These are phyloP conservation scores for Halichoeres trimaculatus DNA, from an alignment of 2,113 vertebrate genomes.

Conservation along the genomic window DNA sequence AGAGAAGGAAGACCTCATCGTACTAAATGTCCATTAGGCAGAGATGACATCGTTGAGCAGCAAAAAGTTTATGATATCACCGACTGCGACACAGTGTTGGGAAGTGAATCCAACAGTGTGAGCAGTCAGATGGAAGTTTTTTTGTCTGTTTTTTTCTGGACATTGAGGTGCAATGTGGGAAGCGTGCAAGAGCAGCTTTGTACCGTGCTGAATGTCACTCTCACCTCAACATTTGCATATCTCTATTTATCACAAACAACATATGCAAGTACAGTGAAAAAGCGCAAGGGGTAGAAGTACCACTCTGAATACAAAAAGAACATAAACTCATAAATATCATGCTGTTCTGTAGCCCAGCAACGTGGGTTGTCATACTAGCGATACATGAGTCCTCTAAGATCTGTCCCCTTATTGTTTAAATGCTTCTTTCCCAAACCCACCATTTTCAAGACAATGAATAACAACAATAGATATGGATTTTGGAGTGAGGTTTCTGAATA, in stretches of 20 bases:
- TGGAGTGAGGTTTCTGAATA: background rate
- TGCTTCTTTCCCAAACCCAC: conserved; percentile 11
- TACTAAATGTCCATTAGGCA: conserved; percentile 47
- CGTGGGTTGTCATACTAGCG: conserved; percentile 56
- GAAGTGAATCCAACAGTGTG: conserved; percentile 50
- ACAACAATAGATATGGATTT: conserved; percentile 38
- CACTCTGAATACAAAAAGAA: conserved; percentile 52
- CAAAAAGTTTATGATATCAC: conserved; percentile 45
- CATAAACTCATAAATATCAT: conserved; percentile 78
- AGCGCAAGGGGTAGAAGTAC: conserved; percentile 59
- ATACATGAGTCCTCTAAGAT: conserved; percentile 19
- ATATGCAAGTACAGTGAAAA: conserved; percentile 72
- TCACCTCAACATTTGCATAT: conserved; percentile 67
- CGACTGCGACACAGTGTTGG: conserved; percentile 30
- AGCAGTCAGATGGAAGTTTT: conserved; percentile 16
- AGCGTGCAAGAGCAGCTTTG: conserved; percentile 20
- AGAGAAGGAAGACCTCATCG: conserved; percentile 63
- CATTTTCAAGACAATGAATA: conserved; percentile 5
- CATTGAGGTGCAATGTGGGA: conserved; percentile 50
- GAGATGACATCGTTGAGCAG: conserved; percentile 67
- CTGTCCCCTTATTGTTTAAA: conserved; percentile 27
- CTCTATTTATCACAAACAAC: conserved; percentile 71
- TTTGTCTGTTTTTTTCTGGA: conserved; percentile 14
- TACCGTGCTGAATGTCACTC: conserved; percentile 20
- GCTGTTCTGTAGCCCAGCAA: conserved; percentile 65